These are phyloP conservation scores for Malurus splendens DNA, from an alignment of 2,797 vertebrate genomes.

Conservation along the genomic window DNA sequence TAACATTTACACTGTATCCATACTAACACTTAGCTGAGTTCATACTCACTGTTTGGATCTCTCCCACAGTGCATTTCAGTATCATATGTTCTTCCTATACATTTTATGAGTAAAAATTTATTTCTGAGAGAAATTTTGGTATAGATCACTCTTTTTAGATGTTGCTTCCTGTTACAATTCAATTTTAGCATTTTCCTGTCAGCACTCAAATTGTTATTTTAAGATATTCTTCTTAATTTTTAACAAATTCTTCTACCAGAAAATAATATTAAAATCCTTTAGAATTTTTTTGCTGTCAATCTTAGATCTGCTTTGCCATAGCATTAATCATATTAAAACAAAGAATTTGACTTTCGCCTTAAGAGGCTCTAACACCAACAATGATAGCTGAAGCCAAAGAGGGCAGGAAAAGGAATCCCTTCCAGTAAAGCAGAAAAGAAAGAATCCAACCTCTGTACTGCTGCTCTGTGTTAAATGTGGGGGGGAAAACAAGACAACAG, in stretches of 20 bases:
- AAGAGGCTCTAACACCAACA: neutral
- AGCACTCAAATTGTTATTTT: neutral
- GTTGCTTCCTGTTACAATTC: neutral
- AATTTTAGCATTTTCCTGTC: neutral
- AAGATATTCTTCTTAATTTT: neutral
- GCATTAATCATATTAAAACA: neutral
- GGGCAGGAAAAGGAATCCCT: neutral
- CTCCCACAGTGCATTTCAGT: neutral
- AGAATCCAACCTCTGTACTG: fast-evolving
- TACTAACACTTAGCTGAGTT: neutral
- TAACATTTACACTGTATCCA: neutral
- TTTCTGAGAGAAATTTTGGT: neutral
- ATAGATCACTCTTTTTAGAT: neutral
- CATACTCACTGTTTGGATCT: neutral
- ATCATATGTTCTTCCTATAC: neutral
- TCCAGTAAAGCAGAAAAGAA: neutral
- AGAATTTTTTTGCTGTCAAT: neutral
- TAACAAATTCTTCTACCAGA: neutral
- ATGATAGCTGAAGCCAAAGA: neutral
- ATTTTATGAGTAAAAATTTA: neutral
- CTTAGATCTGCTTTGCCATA: neutral
- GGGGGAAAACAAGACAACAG: neutral
- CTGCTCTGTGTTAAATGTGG: neutral
- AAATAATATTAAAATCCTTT: neutral
- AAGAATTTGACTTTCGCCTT: neutral